phyloP scores from a whole-genome alignment of 2,797 vertebrate genomes.

The Morelia viridis region DNA sequence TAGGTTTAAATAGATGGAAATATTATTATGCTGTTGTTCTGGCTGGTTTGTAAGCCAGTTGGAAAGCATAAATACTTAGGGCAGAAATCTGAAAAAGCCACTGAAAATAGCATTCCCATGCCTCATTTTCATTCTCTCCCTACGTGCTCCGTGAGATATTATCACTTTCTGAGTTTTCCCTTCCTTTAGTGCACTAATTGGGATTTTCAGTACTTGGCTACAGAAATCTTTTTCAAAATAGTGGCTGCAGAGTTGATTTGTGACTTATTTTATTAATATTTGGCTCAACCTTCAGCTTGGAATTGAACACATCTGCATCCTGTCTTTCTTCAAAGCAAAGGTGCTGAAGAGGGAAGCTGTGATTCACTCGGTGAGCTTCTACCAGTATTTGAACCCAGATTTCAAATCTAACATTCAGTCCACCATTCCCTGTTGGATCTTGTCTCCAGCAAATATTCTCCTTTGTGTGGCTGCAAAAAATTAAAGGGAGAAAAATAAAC shows the following conservation, averaged over 20 bases:
- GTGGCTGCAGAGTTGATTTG: neutral
- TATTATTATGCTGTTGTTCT: neutral
- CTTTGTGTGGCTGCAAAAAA: constrained; percentile 3
- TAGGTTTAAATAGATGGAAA: neutral
- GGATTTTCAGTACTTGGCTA: neutral
- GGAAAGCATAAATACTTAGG: neutral
- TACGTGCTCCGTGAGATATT: neutral
- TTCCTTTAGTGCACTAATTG: too few species aligned
- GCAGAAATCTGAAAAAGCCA: neutral
- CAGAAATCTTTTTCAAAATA: neutral
- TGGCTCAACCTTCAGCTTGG: neutral
- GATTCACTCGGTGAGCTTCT: neutral
- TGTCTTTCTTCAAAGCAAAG: neutral
- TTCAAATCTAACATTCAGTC: neutral
- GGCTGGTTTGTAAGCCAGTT: neutral
- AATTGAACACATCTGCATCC: neutral
- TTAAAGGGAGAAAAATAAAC: neutral
- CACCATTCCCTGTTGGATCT: neutral
- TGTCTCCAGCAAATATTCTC: neutral
- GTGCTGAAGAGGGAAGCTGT: neutral
- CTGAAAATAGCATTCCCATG: neutral
- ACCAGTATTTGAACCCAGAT: neutral
- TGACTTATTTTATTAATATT: neutral
- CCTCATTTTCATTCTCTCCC: neutral
- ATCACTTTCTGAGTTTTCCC: neutral